Evolutionary conservation across 2,113 vertebrate species (phyloP), one percentile per base, ranked within the genome.

Genomic region (Percina caprodes): DNA sequence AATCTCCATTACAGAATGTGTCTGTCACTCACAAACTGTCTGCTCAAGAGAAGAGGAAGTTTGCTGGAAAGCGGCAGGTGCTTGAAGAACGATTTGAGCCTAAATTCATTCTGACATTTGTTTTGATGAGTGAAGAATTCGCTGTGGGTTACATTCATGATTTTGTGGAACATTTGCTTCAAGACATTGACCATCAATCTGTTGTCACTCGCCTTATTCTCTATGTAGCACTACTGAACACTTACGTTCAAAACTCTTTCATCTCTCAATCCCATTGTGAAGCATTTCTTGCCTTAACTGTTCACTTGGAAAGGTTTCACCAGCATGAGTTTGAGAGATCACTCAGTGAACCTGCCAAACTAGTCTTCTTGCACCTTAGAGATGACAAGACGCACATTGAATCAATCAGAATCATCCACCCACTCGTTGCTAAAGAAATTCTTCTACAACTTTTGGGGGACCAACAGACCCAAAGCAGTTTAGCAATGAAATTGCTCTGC

Each of bases 201-300:
- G 52, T 65, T 6, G 94, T 88, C 12, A 96, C 95, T 0, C 79
- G 62, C 8, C 60, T 97, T 70, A 95, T 96, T 77, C 71, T 11
- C 0, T 96, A 95, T 2, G 93, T 97, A 26, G 94, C 96, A 66
- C 81, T 97, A 70, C 94, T 97, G 14, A 97, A 96, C 84, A 95
- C 93, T 1, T 94, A 97, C 0, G 94, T 97, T n/a, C 95, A 94
- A 3, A 94, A 95, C 73, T 97, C 96, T 0, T 96, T 94, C 8
- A 74, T 97, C 19, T 96, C 96, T 59, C 60, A 94, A 35, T 97
- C 96, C n/a, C 96, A 97, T 33, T 97, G 96, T 68, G 95, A 96
- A 86, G 93, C 93, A 60, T 89, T 96, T n/a, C 88, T 97, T 0
- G 83, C 79, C 0, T 78, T 96, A 14, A 84, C 70, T 0, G 0